phyloP scores from a whole-genome alignment of 2,113 vertebrate species.

The Micromys minutus region DNA sequence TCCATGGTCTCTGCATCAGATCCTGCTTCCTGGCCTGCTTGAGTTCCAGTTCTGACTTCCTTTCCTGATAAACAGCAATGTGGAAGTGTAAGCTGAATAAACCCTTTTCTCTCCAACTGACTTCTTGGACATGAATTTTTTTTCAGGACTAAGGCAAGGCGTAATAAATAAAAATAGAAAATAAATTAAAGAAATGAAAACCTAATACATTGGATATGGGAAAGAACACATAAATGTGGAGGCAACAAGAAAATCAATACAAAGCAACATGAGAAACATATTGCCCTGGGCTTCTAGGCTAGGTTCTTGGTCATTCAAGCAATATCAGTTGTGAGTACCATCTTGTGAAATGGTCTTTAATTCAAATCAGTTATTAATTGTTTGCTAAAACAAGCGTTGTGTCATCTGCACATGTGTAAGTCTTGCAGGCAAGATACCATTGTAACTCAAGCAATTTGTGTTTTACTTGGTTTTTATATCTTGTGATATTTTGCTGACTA shows the following conservation, averaged over 20 bases:
- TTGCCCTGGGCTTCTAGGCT: background rate
- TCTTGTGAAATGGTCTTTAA: background rate
- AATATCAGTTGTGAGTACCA: background rate
- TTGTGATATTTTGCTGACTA: no score
- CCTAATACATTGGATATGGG: background rate
- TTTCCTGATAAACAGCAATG: no score
- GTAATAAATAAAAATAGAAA: no score
- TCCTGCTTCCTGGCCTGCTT: no score
- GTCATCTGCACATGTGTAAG: background rate
- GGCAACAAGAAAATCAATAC: background rate
- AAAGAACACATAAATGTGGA: background rate
- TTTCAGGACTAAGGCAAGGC: no score
- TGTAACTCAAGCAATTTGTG: background rate
- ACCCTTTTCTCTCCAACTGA: no score
- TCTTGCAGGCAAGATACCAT: accelerated
- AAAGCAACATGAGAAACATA: background rate
- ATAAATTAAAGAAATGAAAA: background rate
- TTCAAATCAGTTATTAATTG: background rate
- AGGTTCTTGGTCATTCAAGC: background rate
- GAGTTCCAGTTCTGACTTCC: no score
- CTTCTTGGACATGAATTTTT: no score
- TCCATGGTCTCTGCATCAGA: no score
- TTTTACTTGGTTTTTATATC: background rate
- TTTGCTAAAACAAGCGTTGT: background rate
- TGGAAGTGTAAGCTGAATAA: no score